Conservation (phyloP, 2,113 vertebrate species). For the Leucopsar rothschildi region DNA sequence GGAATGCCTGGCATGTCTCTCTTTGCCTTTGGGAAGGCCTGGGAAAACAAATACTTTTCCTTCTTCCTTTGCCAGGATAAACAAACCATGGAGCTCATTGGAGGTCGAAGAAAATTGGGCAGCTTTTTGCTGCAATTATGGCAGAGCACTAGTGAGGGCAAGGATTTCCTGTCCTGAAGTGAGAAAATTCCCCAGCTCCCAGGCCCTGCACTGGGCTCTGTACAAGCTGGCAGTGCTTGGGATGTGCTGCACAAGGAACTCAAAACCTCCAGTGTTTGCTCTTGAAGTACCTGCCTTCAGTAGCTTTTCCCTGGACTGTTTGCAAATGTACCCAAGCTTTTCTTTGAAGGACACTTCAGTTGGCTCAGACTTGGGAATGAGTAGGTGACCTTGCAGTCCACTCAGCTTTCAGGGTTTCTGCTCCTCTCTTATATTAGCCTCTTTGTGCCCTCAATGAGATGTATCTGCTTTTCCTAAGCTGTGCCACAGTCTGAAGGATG, state of each 20-base stretch:
- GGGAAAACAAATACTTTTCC: neutral
- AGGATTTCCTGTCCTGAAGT: neutral
- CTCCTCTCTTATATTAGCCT: neutral
- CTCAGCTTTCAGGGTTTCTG: neutral
- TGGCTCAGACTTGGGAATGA: neutral
- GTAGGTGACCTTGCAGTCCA: neutral
- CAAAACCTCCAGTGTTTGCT: neutral
- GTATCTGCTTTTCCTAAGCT: neutral
- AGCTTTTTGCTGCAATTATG: neutral
- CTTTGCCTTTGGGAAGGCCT: neutral
- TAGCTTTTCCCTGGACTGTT: neutral
- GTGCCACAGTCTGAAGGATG: neutral
- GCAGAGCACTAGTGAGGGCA: neutral
- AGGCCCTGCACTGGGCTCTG: neutral
- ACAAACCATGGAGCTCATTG: neutral
- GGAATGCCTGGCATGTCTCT: neutral
- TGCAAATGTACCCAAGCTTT: neutral
- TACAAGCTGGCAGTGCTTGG: neutral
- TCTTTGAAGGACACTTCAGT: neutral
- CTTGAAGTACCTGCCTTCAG: neutral
- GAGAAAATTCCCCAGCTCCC: neutral
- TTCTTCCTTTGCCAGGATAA: neutral
- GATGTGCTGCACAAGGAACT: neutral
- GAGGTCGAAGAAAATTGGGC: rapidly evolving
- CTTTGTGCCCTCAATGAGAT: neutral